A percentile compares a stretch with the other conserved stretches of the same genome.
Conservation (phyloP, 2,888 invertebrate genomes). For the Sesia apiformis region DNA sequence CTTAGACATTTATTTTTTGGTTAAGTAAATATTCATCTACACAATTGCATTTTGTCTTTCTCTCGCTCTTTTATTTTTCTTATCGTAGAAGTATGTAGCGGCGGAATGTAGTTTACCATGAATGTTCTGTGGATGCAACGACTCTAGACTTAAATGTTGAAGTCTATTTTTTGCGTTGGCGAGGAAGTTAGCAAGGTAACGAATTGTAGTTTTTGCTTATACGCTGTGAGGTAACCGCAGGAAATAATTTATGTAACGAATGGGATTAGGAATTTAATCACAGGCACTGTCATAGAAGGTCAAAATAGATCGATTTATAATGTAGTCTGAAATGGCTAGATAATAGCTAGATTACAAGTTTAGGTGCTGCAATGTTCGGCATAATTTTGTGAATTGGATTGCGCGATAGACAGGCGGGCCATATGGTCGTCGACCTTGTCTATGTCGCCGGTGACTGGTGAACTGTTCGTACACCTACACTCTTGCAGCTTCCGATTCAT, state of each 20-base stretch:
- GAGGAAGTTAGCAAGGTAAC: constrained; percentile 30
- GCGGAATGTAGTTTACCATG: too few species aligned
- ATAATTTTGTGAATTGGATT: background rate
- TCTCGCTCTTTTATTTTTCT: too few species aligned
- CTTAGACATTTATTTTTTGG: too few species aligned
- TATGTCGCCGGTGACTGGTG: constrained; percentile 28
- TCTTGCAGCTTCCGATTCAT: constrained; percentile 25
- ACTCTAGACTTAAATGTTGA: too few species aligned
- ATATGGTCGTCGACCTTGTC: constrained; percentile 61
- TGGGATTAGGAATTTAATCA: background rate
- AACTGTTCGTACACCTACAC: constrained; percentile 46
- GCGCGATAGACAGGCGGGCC: constrained; percentile 33
- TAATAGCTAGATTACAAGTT: background rate
- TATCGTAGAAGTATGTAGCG: too few species aligned
- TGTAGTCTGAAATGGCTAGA: background rate
- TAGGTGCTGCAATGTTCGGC: background rate
- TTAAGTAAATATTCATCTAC: too few species aligned
- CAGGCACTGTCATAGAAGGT: constrained; percentile 1
- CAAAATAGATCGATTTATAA: constrained; percentile 2
- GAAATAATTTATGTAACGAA: constrained; percentile 17
- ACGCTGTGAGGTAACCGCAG: constrained; percentile 13
- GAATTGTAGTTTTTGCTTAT: constrained; percentile 9
- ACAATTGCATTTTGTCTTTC: too few species aligned
- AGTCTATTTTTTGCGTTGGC: constrained; percentile 20
- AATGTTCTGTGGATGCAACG: too few species aligned